These are phyloP conservation scores for Petrophora chlorosata DNA, from an alignment of 2,888 invertebrate species.

Conservation along the genomic window DNA sequence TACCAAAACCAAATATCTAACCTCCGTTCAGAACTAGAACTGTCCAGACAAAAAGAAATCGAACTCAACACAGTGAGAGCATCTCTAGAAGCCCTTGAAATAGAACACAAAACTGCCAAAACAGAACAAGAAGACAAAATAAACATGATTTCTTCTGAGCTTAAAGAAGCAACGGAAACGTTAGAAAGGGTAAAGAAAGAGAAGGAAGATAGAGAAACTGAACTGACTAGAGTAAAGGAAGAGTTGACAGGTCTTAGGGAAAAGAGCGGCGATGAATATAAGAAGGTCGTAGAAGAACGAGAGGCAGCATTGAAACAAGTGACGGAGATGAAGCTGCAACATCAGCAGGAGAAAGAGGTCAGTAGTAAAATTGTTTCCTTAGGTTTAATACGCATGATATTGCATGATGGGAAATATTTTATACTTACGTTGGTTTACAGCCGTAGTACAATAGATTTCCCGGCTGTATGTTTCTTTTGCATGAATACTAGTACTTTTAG, in stretches of 20 bases:
- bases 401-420: constrained; percentile 3
- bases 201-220: constrained; percentile 62
- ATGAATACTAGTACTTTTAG: background rate
- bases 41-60: constrained; percentile 82
- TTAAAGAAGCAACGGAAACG: constrained; percentile 67
- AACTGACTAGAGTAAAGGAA: constrained; percentile 64
- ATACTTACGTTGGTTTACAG: background rate
- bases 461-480: background rate
- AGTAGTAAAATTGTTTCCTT: constrained; percentile 38
- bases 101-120: constrained; percentile 71
- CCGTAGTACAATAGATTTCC: too few relatives aligned
- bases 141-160: constrained; percentile 57
- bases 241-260: constrained; percentile 64
- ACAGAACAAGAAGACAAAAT: constrained; percentile 72
- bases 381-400: background rate
- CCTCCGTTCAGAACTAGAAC: constrained; percentile 71
- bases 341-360: constrained; percentile 74
- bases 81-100: constrained; percentile 70
- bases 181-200: constrained; percentile 62
- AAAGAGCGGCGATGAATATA: constrained; percentile 70
- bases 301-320: constrained; percentile 65
- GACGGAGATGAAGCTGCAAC: constrained; percentile 57
- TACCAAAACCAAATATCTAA: constrained; percentile 70
- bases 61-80: constrained; percentile 73
- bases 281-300: constrained; percentile 66